Evolutionary conservation across 2,888 invertebrate species (phyloP), one percentile per base, ranked within the genome.

Genomic region (Venusia cambrica): DNA sequence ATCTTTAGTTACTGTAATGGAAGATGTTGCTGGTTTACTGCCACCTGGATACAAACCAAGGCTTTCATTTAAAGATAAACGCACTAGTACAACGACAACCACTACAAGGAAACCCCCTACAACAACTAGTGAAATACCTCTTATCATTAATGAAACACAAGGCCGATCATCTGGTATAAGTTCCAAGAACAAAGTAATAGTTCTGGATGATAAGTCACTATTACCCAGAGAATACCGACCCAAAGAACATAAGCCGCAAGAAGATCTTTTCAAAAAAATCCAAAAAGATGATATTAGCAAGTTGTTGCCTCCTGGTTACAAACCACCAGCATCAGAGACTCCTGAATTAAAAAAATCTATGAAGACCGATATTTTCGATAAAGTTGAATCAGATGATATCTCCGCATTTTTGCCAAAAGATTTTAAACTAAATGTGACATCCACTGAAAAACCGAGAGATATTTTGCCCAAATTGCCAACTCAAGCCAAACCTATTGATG

Each of bases 271-370:
- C 22, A 73, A 76, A 51, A 80, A 89, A 63, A 69, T 88, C 4
- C 84, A 89, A 53, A 76, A 84, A 20, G 90, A 90, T 48, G 90
- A 91, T 48, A 54, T 90, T 0, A 89, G 80, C 52, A 88, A 90
- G 47, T 83, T 92, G 25, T 72, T 93, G 42, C 93, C 93, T n/a
- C 89, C 91, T 4, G 92, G 91, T 2, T 94, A 89, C 54, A 93
- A 92, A 51, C 60, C 78, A 4, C 68, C 66, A 11, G 64, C 33
- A 29, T 65, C 78, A 15, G 83, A 85, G 43, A 38, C 48, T 2
- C 33, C 66, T 4, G 55, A 67, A 36, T 45, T 45, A 1, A 79
- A 72, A 47, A 61, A 64, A 10, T 70, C 67, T 2, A 62, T 69
- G 2, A 87, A 77, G 52, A 43, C 52, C 29, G 61, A 55, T 26